Base-by-base conservation (phyloP, 2,797 vertebrate genomes). In the Enteromius viviparus region DNA sequence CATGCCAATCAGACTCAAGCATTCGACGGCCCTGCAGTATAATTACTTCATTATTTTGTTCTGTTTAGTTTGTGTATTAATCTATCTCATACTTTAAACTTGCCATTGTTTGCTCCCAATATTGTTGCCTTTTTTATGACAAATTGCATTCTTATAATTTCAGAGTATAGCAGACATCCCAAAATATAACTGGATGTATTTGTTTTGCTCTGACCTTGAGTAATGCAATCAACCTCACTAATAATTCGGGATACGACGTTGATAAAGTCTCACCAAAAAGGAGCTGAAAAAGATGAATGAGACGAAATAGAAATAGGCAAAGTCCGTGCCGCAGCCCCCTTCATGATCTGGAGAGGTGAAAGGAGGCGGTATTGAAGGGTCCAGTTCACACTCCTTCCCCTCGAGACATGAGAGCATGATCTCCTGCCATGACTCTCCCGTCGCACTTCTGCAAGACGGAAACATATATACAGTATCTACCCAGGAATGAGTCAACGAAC, bases 241-340 rank as follows among this genome's bases (percentile, higher is more conserved):
- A 49, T 5, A 42, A 23, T 69, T 69, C 23, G 29, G 53, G 26
- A 62, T 15, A 76, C 17, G 6, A 55, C 10, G 9, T 47, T 42
- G 32, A 34, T 45, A 15, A 14, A 1, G 45, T 83, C 96, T 95
- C 91, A 99, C 98, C 96, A 99, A 93, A 87, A 99, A 99, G 0
- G 98, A 99, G 91, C 98, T 99, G 94, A 99, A 98, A 95, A 99
- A 99, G 91, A 99, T 99, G 93, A 99, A 99, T 51, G 98, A 99
- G 85, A 99, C 98, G 0, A 99, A 99, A 92, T 99, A 99, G 78
- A 98, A 97, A 0, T 99, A 99, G 77, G 98, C 97, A 72, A 99
- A 96, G 82, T 99, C 97, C 0, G 97, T 99, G 87, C 98, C 98
- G 0, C 98, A 99, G 80, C 95, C 96, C 14, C 97, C 97, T 0